Evolutionary conservation across 2,888 invertebrate genomes (phyloP), one percentile per base, ranked within the genome.

Genomic region (Iselma pallidipennis): DNA sequence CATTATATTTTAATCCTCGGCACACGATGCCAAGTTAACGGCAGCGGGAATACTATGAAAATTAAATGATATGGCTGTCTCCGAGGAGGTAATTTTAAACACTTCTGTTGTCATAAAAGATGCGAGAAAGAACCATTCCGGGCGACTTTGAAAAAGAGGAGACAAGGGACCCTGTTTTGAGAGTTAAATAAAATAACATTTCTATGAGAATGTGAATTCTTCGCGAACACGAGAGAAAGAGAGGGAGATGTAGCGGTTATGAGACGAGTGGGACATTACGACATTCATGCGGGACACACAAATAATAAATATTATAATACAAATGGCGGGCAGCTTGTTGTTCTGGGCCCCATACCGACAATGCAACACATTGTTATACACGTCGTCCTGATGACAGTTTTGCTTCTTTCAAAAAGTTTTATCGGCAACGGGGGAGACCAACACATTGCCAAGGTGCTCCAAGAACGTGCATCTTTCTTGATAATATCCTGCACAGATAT

Each of bases 301-400:
- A 81, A 81, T 81, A 81, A 82, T 82, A 81, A 82, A 82, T 82
- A 82, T 81, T 81, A 81, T 80, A 81, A 81, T 80, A 78, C 78
- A 75, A 74, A 78, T 75, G 74, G 75, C 71, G 75, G 71, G 65
- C 69, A 72, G 70, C 71, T 71, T 70, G 71, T 64, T 62, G 70
- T 68, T 68, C 63, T 61, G 56, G 55, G 72, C 63, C 74, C 71
- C 74, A 72, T 72, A 71, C 68, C 74, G 76, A 79, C 80, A 79
- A 80, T 80, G 80, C 79, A 78, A 78, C 80, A 80, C 80, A 80
- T 80, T 80, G 80, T 80, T 79, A 78, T 76, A 77, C 79, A 76
- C 76, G 76, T 74, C 76, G 77, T 76, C 70, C 74, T 76, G 79
- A 80, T 78, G 79, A 80, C 80, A 79, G 78, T 79, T 78, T 76